These are phyloP conservation scores for Macrosoma leucophasiata DNA, from an alignment of 2,888 invertebrate species.

Conservation along the genomic window DNA sequence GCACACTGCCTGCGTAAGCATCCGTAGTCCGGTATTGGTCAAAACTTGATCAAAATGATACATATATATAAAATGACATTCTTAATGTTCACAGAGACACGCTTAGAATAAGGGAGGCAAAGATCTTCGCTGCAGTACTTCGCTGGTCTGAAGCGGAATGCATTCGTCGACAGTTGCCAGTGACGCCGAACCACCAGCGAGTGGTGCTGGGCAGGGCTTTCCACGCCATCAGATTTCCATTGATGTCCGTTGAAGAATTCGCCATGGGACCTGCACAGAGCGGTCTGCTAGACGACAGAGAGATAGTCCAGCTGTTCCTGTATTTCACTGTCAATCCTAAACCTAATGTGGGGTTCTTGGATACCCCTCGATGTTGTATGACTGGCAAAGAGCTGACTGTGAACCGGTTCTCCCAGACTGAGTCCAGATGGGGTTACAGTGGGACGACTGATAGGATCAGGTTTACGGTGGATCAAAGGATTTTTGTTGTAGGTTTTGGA, in stretches of 20 bases:
- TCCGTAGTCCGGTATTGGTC: too few relatives aligned
- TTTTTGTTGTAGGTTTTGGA: slow-evolving; percentile 90
- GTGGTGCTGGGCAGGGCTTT: slow-evolving; percentile 81
- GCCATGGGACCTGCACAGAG: slow-evolving; percentile 85
- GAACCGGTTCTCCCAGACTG: slow-evolving; percentile 83
- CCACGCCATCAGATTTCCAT: slow-evolving; percentile 84
- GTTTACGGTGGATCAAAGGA: slow-evolving; percentile 86
- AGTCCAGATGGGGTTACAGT: slow-evolving; percentile 89
- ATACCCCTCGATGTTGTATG: slow-evolving; percentile 84
- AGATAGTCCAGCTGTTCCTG: slow-evolving; percentile 83
- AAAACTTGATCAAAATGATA: too few relatives aligned
- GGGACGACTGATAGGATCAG: slow-evolving; percentile 88
- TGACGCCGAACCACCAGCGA: slow-evolving; percentile 81
- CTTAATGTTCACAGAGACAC: slow-evolving; percentile 77
- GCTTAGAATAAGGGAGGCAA: slow-evolving; percentile 84
- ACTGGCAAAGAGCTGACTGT: slow-evolving; percentile 86
- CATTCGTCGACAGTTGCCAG: slow-evolving; percentile 77
- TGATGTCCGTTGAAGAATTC: slow-evolving; percentile 92
- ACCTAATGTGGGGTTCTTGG: slow-evolving; percentile 81
- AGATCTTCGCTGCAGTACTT: slow-evolving; percentile 83
- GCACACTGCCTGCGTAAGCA: too few relatives aligned
- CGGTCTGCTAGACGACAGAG: slow-evolving; percentile 83
- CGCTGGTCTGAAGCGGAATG: slow-evolving; percentile 87
- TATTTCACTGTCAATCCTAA: slow-evolving; percentile 86
- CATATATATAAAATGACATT: too few relatives aligned